Evolutionary conservation across 2,113 vertebrate genomes (phyloP).

Genomic region (Phylloscopus trochilus): DNA sequence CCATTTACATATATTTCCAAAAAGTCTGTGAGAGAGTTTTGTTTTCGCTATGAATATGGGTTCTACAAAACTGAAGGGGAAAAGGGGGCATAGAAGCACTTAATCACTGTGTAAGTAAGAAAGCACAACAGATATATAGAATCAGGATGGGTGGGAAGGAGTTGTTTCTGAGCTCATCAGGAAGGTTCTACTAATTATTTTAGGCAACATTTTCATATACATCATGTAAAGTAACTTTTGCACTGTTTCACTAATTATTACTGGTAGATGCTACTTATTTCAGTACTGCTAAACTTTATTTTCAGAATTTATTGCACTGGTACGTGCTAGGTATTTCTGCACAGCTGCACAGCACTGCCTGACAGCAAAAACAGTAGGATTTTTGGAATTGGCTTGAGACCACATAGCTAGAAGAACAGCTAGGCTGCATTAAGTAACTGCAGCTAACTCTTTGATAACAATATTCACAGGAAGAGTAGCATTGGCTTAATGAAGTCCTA

Average conservation of each 20-base stretch:
- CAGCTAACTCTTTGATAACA: background rate
- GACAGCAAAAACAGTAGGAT: background rate
- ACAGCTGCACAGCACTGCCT: background rate
- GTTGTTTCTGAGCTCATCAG: background rate
- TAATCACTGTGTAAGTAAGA: background rate
- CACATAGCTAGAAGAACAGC: background rate
- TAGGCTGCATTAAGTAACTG: background rate
- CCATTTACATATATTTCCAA: background rate
- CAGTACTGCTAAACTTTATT: background rate
- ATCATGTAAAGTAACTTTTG: background rate
- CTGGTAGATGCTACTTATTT: background rate
- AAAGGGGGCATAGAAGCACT: background rate
- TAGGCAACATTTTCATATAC: background rate
- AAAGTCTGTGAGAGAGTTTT: background rate
- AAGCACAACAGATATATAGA: background rate
- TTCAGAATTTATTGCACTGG: background rate
- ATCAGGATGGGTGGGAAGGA: background rate
- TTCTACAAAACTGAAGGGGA: background rate
- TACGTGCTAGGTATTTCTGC: rapidly evolving
- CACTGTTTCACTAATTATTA: background rate
- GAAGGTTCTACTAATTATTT: background rate
- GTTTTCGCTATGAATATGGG: background rate
- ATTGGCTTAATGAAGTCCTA: background rate
- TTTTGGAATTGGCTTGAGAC: background rate
- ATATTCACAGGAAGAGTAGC: background rate